Conservation (phyloP, 2,888 invertebrate species). For the Ganaspis brasiliensis region DNA sequence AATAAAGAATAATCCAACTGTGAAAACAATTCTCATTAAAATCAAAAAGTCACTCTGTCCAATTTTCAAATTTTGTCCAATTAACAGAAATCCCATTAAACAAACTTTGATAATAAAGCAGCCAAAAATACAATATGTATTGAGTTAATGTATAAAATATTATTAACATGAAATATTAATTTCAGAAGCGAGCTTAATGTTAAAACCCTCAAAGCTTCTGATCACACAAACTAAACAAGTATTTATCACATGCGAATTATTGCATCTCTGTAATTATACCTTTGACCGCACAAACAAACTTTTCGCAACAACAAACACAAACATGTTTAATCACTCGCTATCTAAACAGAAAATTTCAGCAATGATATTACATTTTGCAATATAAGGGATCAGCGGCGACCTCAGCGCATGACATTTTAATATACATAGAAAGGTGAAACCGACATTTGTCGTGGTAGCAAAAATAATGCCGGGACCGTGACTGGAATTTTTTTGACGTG, state of each 20-base stretch:
- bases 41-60: too few species aligned
- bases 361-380: slow-evolving; percentile 9
- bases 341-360: slow-evolving; percentile 14
- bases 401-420: slow-evolving; percentile 16
- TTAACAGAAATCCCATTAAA: too few species aligned
- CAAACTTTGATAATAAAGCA: too few species aligned
- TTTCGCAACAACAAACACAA: slow-evolving; percentile 5
- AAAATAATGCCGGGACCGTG: slow-evolving; percentile 35
- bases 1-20: too few species aligned
- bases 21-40: too few species aligned
- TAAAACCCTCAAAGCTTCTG: slow-evolving; percentile 12
- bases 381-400: background rate
- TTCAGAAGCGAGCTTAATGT: slow-evolving; percentile 1
- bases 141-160: too few species aligned
- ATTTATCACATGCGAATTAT: background rate
- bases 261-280: slow-evolving; percentile 47
- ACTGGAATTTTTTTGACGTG: slow-evolving; percentile 22
- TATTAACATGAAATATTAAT: background rate
- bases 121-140: too few species aligned
- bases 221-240: background rate
- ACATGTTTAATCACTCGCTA: slow-evolving; percentile 11
- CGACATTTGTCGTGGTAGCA: slow-evolving; percentile 26
- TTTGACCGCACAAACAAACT: slow-evolving; percentile 27
- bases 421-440: slow-evolving; percentile 40
- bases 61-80: too few species aligned